Percentiles rank a stretch among this genome's conserved stretches.
Conservation (phyloP, 2,797 vertebrate species). For the Pseudochirops corinnae region DNA sequence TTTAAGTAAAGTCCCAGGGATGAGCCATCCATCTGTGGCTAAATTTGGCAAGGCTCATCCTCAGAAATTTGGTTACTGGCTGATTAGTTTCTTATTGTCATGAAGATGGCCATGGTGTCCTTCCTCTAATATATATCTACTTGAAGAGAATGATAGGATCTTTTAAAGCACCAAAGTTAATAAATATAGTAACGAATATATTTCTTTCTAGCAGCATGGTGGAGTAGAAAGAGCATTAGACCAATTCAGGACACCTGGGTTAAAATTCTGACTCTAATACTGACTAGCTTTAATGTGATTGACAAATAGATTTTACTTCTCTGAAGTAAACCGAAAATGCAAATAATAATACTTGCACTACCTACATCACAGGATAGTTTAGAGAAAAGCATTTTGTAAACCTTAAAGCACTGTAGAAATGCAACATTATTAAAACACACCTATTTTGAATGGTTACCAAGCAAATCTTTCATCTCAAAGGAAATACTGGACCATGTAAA, state of each 20-base stretch:
- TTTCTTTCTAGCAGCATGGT: not conserved
- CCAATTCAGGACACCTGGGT: not conserved
- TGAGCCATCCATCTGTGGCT: not conserved
- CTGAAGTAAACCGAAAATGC: not conserved
- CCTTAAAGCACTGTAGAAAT: not conserved
- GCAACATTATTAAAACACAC: not conserved
- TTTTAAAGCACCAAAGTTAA: not conserved
- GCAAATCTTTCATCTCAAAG: not conserved
- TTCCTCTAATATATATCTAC: not conserved
- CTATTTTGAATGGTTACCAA: not conserved
- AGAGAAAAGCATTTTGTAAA: not conserved
- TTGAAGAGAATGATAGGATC: not conserved
- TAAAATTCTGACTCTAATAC: not conserved
- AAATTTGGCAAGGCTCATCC: not conserved
- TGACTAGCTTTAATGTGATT: not conserved
- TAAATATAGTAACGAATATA: not conserved
- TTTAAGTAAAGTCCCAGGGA: not conserved
- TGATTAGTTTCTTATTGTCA: not conserved
- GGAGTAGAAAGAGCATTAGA: not conserved
- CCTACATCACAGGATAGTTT: not conserved
- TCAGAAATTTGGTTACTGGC: not conserved
- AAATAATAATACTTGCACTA: not conserved
- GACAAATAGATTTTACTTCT: not conserved
- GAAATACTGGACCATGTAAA: conserved; percentile 34
- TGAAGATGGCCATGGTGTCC: not conserved